phyloP scores from a whole-genome alignment of 1,140 invertebrate genomes.

The Drosophila saltans region DNA sequence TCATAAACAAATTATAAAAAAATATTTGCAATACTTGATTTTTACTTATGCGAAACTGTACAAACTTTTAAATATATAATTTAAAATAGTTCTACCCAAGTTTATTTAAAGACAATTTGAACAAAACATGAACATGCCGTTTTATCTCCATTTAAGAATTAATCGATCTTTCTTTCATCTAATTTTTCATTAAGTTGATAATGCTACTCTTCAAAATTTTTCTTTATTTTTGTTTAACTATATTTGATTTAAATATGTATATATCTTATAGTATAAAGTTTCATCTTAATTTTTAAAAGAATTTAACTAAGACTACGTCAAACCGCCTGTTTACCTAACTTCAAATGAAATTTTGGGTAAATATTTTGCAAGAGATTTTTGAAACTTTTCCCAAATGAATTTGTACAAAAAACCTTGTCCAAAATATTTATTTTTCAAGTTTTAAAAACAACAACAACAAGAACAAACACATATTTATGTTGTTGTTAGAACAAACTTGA shows the following conservation, averaged over 20 bases:
- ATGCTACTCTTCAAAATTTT: too few species aligned
- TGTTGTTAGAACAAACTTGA: constrained; percentile 19
- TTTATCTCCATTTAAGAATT: too few species aligned
- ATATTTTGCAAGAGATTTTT: not conserved
- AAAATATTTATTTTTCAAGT: constrained; percentile 1
- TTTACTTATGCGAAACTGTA: too few species aligned
- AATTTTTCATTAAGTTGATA: too few species aligned
- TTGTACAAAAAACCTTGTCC: not conserved
- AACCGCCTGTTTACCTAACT: not conserved
- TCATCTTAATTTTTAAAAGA: not conserved
- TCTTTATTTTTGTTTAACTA: not conserved
- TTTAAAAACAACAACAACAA: not conserved
- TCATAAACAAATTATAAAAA: too few species aligned
- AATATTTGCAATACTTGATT: too few species aligned
- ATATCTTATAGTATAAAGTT: not conserved
- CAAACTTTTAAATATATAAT: too few species aligned
- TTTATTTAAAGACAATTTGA: too few species aligned
- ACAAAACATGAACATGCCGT: too few species aligned
- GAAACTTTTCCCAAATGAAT: constrained; percentile 12
- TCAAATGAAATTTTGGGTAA: not conserved
- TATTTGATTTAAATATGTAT: not conserved
- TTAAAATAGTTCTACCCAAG: too few species aligned
- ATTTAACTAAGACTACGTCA: not conserved
- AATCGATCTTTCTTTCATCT: too few species aligned
- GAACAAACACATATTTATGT: not conserved